These are phyloP conservation scores for Onychomys torridus DNA, from an alignment of 2,797 vertebrate species.

Conservation along the genomic window DNA sequence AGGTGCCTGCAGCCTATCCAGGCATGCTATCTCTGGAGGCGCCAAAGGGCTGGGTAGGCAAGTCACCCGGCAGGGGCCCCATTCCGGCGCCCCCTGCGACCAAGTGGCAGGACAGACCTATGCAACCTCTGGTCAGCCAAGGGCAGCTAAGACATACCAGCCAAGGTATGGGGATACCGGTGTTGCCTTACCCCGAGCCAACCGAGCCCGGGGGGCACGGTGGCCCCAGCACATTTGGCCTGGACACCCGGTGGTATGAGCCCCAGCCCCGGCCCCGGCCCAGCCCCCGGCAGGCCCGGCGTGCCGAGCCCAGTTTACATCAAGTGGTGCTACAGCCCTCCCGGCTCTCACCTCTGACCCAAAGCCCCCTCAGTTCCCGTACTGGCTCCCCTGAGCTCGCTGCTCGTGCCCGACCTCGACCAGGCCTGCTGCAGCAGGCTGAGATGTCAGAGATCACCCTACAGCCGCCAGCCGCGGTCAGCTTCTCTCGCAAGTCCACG, in stretches of 20 bases:
- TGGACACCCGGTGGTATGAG: slow-evolving; percentile 99
- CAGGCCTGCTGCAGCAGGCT: slow-evolving; percentile 94
- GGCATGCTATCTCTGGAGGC: slow-evolving; percentile 98
- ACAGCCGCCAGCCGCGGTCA: slow-evolving; percentile 94
- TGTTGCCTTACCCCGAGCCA: slow-evolving; percentile 99
- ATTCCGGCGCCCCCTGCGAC: slow-evolving; percentile 87
- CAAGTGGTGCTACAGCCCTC: slow-evolving; percentile 99
- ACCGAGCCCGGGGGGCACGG: slow-evolving; percentile 93
- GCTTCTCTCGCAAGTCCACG: slow-evolving; percentile 96
- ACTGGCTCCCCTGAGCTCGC: slow-evolving; percentile 98
- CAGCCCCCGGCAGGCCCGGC: slow-evolving; percentile 96
- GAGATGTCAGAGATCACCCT: slow-evolving; percentile 97
- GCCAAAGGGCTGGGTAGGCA: slow-evolving; percentile 93
- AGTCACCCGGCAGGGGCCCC: slow-evolving; percentile 92
- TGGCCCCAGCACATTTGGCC: slow-evolving; percentile 97
- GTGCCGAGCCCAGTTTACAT: slow-evolving; percentile 97
- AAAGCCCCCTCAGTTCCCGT: slow-evolving; percentile 98
- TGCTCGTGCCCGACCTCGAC: slow-evolving; percentile 95
- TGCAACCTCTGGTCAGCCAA: slow-evolving; percentile 97
- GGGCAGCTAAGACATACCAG: slow-evolving; percentile 99
- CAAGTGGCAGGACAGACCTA: slow-evolving; percentile 97
- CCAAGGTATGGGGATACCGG: slow-evolving; percentile 99
- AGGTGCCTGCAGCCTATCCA: slow-evolving; percentile 94
- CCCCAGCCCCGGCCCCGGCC: slow-evolving; percentile 95
- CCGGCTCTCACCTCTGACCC: slow-evolving; percentile 97